Evolutionary conservation across 92 coral and sea anemone species (phyloP), one percentile per base, ranked within the genome.

Genomic region (Micromussa lordhowensis): DNA sequence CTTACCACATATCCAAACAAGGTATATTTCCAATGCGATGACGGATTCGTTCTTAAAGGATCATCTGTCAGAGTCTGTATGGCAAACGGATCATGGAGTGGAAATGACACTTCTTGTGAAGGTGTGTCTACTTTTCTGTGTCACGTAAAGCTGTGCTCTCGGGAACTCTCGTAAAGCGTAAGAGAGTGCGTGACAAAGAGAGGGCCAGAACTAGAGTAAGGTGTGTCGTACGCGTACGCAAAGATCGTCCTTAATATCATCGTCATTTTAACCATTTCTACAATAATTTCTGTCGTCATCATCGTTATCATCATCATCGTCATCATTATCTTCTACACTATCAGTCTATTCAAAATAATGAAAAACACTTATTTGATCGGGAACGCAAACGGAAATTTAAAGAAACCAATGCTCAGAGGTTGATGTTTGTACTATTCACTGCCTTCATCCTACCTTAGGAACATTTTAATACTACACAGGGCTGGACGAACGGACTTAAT

Each of bases 1-100:
- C 58, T 66, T n/a, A 82, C 87, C 12, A 36, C 78, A 24, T 82
- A n/a, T 48, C 87, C 87, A 19, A 82, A 82, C 31, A 66, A 82
- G 61, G 87, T 82, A 24, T 36, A 66, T 35, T 82, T 82, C 58
- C 26, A 49, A 4, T 81, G 85, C 53, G 69, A 59, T 22, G 90
- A 75, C 0, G 94, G 94, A 18, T 92, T 88, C 77, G 44, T 85
- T 6, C 68, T 86, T n/a, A 36, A 64, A 21, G 94, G 94, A 10
- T 77, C 90, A 3, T 4, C 28, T 29, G 70, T 51, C 12, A 81
- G 95, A 82, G 58, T 68, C 13, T 92, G 95, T 30, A 91, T 82
- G 53, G 55, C 86, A 22, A 83, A 89, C 70, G 92, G 92, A 2
- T 53, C 75, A n/a, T 92, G 95, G 95, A 92, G 93, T 89, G 93